phyloP scores from a whole-genome alignment of 2,888 invertebrate genomes.

The Leucophenga montana region DNA sequence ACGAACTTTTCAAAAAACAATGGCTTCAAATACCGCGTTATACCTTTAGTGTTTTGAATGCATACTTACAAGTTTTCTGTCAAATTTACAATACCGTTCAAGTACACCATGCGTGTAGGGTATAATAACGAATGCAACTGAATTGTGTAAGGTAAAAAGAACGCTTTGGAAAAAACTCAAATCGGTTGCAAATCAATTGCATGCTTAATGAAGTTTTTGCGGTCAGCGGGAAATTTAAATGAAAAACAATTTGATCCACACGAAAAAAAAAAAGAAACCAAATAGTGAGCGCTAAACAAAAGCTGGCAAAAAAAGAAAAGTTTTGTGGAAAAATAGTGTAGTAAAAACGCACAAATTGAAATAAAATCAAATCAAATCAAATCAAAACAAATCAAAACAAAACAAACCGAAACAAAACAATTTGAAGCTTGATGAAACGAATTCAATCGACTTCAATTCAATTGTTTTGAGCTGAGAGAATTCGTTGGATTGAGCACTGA shows the following conservation, averaged over 20 bases:
- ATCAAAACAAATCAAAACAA: no score
- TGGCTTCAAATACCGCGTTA: no score
- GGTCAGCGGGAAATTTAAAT: slow-evolving; percentile 12
- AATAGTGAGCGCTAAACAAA: background rate
- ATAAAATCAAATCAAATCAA: background rate
- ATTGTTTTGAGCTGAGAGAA: no score
- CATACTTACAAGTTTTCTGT: no score
- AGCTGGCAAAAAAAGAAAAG: background rate
- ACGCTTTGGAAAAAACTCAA: background rate
- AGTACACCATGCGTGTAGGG: no score
- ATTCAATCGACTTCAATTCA: slow-evolving; percentile 1
- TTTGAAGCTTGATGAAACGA: background rate
- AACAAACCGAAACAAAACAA: background rate
- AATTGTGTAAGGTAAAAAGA: no score
- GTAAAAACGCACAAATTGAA: background rate
- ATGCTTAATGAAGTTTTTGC: slow-evolving; percentile 22
- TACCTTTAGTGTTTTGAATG: no score
- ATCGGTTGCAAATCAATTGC: slow-evolving; percentile 10
- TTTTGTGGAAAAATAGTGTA: background rate
- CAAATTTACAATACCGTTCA: no score
- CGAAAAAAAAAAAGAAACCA: background rate
- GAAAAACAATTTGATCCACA: background rate
- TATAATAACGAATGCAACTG: no score
- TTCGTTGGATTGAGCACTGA: background rate
- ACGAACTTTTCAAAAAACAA: no score